Conservation (phyloP, 2,113 vertebrate genomes). For the Cacatua alba region DNA sequence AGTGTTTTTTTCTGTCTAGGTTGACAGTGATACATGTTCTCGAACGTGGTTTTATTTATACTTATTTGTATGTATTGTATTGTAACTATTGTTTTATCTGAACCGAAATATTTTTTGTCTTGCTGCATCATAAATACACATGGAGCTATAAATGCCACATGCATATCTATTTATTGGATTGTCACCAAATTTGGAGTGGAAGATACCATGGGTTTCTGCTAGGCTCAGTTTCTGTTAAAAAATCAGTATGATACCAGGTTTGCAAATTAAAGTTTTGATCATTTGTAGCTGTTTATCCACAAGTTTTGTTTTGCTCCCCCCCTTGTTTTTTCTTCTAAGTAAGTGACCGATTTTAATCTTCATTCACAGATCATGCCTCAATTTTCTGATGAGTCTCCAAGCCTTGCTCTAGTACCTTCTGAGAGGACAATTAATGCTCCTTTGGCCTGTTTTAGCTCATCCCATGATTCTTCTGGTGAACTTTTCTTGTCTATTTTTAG, state of each 20-base stretch:
- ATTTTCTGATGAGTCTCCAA: neutral
- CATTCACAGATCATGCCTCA: neutral
- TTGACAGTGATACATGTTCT: neutral
- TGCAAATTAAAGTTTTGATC: neutral
- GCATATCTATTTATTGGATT: neutral
- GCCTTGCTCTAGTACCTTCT: neutral
- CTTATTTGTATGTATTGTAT: neutral
- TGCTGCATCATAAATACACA: neutral
- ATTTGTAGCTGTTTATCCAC: neutral
- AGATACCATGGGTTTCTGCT: neutral
- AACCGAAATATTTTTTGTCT: neutral
- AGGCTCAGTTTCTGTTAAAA: neutral
- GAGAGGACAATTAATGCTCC: neutral
- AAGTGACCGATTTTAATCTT: neutral
- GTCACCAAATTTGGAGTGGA: neutral
- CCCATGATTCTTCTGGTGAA: neutral
- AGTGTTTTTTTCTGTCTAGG: neutral
- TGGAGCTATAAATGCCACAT: neutral
- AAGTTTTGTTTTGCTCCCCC: rapidly evolving
- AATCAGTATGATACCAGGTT: neutral
- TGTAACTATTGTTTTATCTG: neutral
- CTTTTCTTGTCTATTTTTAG: neutral
- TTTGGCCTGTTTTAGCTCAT: neutral
- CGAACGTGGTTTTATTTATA: neutral
- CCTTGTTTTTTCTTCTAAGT: neutral